These are phyloP conservation scores for Melanotaenia boesemani DNA, from an alignment of 2,797 vertebrate species.

Conservation along the genomic window DNA sequence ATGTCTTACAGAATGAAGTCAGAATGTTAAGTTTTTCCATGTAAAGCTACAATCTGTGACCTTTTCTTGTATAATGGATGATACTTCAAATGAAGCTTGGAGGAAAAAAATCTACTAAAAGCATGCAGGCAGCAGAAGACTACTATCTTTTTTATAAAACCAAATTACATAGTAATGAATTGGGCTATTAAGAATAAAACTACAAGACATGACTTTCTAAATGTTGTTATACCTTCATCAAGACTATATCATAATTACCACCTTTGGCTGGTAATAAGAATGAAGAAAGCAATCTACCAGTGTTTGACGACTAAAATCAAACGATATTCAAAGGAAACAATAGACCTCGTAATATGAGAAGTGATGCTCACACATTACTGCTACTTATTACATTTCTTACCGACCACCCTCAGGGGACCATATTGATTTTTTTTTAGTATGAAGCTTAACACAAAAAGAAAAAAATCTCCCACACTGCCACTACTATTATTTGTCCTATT, in stretches of 20 bases:
- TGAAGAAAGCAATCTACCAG: conserved; percentile 11
- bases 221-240: background rate
- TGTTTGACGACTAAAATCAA: conserved; percentile 38
- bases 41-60: background rate
- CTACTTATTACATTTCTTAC: conserved; percentile 47
- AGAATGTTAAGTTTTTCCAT: conserved; percentile 1
- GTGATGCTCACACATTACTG: conserved; percentile 50
- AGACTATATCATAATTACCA: background rate
- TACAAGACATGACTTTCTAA: conserved; percentile 4
- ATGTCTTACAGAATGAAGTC: background rate
- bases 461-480: conserved; percentile 22
- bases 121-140: background rate
- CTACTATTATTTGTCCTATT: background rate
- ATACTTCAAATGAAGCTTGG: background rate
- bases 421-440: conserved; percentile 37
- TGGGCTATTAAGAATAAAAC: background rate
- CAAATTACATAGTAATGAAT: background rate
- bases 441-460: conserved; percentile 37
- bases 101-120: background rate
- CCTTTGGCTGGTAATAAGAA: conserved; percentile 21
- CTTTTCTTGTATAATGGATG: background rate
- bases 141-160: background rate
- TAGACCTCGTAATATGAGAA: conserved; percentile 41
- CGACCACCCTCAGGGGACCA: conserved; percentile 28
- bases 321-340: conserved; percentile 41